Evolutionary conservation across 2,888 invertebrate genomes (phyloP), one percentile per base, ranked within the genome.

Genomic region (Eumacrocentrus americanus): DNA sequence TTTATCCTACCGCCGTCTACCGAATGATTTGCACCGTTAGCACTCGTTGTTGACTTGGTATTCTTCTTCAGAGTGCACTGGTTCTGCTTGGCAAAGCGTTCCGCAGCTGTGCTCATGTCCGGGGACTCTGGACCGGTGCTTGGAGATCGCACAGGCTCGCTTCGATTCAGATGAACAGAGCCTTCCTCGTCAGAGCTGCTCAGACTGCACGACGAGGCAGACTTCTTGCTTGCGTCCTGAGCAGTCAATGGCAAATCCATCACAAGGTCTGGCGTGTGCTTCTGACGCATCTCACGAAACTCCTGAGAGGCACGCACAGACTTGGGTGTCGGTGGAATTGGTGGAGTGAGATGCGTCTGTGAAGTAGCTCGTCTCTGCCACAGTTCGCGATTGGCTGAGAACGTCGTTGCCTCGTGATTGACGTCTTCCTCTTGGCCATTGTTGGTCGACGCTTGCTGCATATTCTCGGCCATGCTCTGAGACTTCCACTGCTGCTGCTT

Each of bases 31-130:
- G 42, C 23, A 34, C 38, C 38, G 1, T 29, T 55, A 40, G 37
- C 58, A 23, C 1, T 64, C 65, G 53, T 57, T 51, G 44, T 25
- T 35, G 12, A 73, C 72, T 85, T 86, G 3, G 85, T 85, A 72
- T 87, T 87, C 73, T 91, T 91, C 74, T 91, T 91, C 57, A 91
- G 81, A 0, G 91, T 91, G 69, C 89, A 89, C 78, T 91, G 91
- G 74, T 90, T 90, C 68, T 90, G 90, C 71, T 90, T 89, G 51
- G 91, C 91, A 75, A 91, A 91, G 25, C 89, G 84, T 74, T 91
- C 91, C 0, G 91, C 91, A 0, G 89, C 88, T 9, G 90, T 90
- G 61, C 89, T 88, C 85, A 87, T 87, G 66, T 88, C 88, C 0
- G 87, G 86, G 58, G 86, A 86, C 62, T 85, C 86, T 0, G 84